phyloP scores from a whole-genome alignment of 2,113 vertebrate genomes.

The Archilochus colubris region DNA sequence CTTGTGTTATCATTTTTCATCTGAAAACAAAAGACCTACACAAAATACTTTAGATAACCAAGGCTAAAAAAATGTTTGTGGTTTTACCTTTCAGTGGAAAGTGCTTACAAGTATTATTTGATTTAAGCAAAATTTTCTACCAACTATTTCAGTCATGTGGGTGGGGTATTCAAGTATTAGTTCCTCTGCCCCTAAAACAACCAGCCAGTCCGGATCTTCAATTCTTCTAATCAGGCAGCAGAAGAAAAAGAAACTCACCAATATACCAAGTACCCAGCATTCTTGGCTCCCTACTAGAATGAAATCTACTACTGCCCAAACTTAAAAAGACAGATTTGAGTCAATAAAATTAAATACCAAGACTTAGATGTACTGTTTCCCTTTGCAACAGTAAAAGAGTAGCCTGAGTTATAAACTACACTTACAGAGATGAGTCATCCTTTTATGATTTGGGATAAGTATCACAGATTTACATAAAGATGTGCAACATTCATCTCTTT shows the following conservation, averaged over 20 bases:
- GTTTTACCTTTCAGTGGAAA: neutral
- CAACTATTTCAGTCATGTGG: neutral
- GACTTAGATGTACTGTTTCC: neutral
- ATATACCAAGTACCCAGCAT: neutral
- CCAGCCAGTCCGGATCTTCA: neutral
- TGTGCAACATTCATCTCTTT: neutral
- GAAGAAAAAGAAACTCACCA: neutral
- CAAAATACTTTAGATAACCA: neutral
- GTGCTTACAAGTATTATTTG: neutral
- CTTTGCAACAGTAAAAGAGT: neutral
- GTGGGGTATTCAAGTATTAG: neutral
- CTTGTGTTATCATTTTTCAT: neutral
- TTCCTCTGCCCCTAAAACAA: neutral
- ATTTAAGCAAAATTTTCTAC: neutral
- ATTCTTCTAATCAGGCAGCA: slow-evolving; percentile 19
- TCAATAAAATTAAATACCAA: neutral
- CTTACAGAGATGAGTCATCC: neutral
- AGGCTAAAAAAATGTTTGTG: neutral
- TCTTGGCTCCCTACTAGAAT: slow-evolving; percentile 16
- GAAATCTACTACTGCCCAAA: slow-evolving; percentile 18
- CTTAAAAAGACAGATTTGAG: neutral
- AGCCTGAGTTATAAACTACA: neutral
- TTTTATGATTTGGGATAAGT: neutral
- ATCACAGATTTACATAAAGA: neutral
- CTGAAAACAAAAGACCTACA: neutral